Evolutionary conservation across 2,113 vertebrate species (phyloP).

Genomic region (Stegastes partitus): DNA sequence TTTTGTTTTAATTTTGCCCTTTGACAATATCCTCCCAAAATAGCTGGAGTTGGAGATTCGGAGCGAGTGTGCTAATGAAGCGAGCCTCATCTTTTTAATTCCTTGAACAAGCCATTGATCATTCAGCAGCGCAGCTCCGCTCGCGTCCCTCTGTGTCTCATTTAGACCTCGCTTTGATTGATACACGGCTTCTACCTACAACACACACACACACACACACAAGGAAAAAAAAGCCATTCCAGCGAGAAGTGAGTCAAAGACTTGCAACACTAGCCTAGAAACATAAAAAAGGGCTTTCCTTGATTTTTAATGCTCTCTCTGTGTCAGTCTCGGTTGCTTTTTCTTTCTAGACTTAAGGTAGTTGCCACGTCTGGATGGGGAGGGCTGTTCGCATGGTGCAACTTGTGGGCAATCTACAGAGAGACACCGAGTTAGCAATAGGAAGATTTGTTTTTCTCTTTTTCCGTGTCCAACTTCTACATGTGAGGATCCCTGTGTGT

Average conservation of each 20-base stretch:
- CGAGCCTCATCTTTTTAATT: slow-evolving; percentile 80
- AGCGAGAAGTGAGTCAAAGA: slow-evolving; percentile 66
- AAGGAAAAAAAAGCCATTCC: slow-evolving; percentile 78
- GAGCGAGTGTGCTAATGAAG: slow-evolving; percentile 80
- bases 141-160: slow-evolving; percentile 83
- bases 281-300: slow-evolving; percentile 60
- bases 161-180: slow-evolving; percentile 84
- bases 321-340: slow-evolving; percentile 50
- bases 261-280: slow-evolving; percentile 64
- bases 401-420: slow-evolving; percentile 71
- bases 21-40: slow-evolving; percentile 65
- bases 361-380: slow-evolving; percentile 59
- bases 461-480: slow-evolving; percentile 33
- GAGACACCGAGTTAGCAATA: slow-evolving; percentile 35
- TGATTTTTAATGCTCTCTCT: slow-evolving; percentile 21
- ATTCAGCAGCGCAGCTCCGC: slow-evolving; percentile 79
- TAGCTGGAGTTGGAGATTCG: slow-evolving; percentile 68
- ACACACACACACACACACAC: too few relatives aligned
- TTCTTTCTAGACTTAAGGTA: slow-evolving; percentile 63
- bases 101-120: slow-evolving; percentile 82
- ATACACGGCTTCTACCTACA: slow-evolving; percentile 79
- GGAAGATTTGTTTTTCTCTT: slow-evolving; percentile 46
- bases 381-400: slow-evolving; percentile 71
- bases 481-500: neutral
- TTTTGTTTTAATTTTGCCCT: slow-evolving; percentile 58